These are phyloP conservation scores for Orientallactaga sibirica DNA, from an alignment of 2,797 vertebrate genomes.

Conservation along the genomic window DNA sequence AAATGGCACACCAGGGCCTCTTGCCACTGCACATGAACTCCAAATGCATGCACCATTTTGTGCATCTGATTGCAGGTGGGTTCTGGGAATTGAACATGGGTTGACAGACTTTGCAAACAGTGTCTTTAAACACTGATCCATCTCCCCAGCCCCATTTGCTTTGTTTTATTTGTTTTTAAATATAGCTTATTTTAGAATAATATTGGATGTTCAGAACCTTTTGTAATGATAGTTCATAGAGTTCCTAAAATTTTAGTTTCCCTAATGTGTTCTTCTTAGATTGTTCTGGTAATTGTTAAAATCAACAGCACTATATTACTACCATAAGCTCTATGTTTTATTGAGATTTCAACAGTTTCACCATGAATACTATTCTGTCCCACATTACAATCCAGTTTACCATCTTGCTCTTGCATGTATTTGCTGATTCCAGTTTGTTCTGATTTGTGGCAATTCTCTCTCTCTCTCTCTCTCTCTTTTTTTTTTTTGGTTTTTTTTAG, in stretches of 20 bases:
- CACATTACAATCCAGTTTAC: background rate
- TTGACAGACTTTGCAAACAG: too few species aligned
- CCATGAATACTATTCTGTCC: constrained; percentile 2
- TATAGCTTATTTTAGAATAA: constrained; percentile 11
- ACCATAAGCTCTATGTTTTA: constrained; percentile 1
- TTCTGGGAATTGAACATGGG: too few species aligned
- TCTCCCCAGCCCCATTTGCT: too few species aligned
- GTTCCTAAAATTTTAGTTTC: background rate
- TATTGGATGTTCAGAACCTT: background rate
- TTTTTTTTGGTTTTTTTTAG: too few species aligned
- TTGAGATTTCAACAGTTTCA: background rate
- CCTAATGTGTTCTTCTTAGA: constrained; percentile 6
- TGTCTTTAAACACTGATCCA: too few species aligned
- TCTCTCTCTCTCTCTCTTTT: too few species aligned
- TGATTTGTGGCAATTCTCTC: background rate
- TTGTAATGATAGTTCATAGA: background rate
- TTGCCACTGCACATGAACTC: too few species aligned
- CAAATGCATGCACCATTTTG: too few species aligned
- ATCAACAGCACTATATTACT: background rate
- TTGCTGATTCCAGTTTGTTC: background rate
- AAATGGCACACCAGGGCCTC: too few species aligned
- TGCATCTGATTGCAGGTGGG: too few species aligned
- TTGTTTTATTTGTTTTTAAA: constrained; percentile 21
- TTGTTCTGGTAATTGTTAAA: constrained; percentile 15
- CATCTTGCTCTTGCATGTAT: background rate